phyloP scores from a whole-genome alignment of 2,113 vertebrate species.

The Nothocercus nigrocapillus region DNA sequence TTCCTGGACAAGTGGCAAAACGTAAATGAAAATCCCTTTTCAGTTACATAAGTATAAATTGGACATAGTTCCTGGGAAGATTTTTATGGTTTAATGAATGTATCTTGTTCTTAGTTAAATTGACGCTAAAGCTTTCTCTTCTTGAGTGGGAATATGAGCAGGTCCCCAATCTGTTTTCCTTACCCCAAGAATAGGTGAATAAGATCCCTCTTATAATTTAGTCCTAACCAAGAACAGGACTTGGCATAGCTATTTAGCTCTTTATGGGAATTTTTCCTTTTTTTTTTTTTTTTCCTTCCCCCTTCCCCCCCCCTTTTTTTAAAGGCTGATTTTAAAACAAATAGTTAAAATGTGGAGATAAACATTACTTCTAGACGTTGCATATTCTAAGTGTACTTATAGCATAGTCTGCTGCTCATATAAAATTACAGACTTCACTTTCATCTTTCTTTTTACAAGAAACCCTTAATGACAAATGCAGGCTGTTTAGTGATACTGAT shows the following conservation, averaged over 20 bases:
- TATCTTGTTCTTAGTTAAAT: not conserved
- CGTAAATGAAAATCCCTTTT: slow-evolving; percentile 23
- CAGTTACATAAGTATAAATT: not conserved
- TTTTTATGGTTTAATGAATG: not conserved
- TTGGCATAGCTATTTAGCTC: slow-evolving; percentile 3
- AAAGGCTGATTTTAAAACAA: slow-evolving; percentile 63
- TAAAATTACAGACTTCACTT: slow-evolving; percentile 83
- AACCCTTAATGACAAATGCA: slow-evolving; percentile 94
- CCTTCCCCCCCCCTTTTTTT: not conserved
- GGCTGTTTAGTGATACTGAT: slow-evolving; percentile 88
- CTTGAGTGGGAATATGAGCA: not conserved
- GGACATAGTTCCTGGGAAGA: slow-evolving; percentile 4
- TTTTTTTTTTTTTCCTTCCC: not conserved
- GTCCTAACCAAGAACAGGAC: not conserved
- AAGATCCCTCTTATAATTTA: not conserved
- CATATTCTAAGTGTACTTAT: slow-evolving; percentile 73
- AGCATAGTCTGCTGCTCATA: slow-evolving; percentile 73
- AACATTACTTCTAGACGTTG: slow-evolving; percentile 69
- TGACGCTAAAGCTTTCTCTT: not conserved
- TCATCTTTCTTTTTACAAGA: slow-evolving; percentile 89
- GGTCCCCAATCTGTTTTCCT: not conserved
- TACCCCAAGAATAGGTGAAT: not conserved
- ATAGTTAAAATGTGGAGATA: slow-evolving; percentile 65
- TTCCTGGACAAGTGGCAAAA: not conserved
- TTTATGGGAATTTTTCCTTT: not conserved